Conservation (phyloP, 2,113 vertebrate species). For the Atlantisia rogersi region DNA sequence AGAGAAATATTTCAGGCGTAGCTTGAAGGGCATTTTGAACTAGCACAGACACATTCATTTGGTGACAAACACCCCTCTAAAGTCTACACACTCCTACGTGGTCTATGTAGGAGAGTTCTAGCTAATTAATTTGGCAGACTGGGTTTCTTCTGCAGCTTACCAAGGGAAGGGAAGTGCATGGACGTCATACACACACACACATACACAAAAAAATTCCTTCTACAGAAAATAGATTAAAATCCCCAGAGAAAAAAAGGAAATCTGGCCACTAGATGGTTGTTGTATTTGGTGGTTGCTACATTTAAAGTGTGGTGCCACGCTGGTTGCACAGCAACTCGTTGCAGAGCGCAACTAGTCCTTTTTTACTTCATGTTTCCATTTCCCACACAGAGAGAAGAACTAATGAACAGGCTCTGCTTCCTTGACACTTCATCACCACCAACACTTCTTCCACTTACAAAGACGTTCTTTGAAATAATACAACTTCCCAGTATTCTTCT, state of each 20-base stretch:
- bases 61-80: slow-evolving; percentile 44
- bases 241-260: neutral
- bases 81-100: neutral
- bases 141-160: neutral
- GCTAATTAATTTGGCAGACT: slow-evolving; percentile 5
- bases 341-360: neutral
- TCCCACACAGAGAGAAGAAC: neutral
- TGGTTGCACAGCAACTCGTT: neutral
- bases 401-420: neutral
- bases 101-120: neutral
- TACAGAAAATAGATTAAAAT: neutral
- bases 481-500: neutral
- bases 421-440: neutral
- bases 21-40: slow-evolving; percentile 44
- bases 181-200: neutral
- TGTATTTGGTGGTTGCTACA: neutral
- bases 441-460: neutral
- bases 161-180: neutral
- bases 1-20: slow-evolving; percentile 33
- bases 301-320: neutral
- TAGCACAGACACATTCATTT: slow-evolving; percentile 25
- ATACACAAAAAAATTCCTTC: neutral
- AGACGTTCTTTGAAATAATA: neutral
- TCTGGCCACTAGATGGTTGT: neutral
- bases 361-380: neutral